Conservation (phyloP, 2,113 vertebrate species). For the Eclectus roratus region DNA sequence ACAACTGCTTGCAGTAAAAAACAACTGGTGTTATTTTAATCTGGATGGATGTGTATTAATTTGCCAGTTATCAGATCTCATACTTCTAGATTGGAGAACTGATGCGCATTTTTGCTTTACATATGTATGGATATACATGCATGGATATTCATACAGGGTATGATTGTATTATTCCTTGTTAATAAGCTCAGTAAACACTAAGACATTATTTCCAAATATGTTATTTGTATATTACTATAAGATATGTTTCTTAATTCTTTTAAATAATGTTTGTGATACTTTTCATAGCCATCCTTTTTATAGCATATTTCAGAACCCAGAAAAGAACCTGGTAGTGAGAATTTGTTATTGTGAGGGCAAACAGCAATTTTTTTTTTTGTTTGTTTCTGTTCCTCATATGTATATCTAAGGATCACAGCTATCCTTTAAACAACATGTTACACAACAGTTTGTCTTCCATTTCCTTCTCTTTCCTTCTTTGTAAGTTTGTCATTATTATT, state of each 20-base stretch:
- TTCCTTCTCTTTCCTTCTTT: not conserved
- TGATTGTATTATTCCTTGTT: not conserved
- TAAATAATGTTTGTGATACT: not conserved
- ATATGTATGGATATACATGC: not conserved
- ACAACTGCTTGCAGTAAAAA: not conserved
- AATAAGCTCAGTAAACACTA: not conserved
- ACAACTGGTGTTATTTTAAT: not conserved
- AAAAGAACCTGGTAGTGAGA: not conserved
- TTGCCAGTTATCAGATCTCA: not conserved
- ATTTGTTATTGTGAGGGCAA: not conserved
- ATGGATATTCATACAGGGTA: fast-evolving
- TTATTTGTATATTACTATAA: not conserved
- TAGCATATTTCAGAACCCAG: not conserved
- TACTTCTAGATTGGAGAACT: not conserved
- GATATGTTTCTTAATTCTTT: not conserved
- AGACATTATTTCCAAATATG: not conserved
- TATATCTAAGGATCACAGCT: not conserved
- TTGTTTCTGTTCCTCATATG: not conserved
- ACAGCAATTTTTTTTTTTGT: not conserved
- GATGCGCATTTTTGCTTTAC: not conserved
- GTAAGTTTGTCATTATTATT: not conserved
- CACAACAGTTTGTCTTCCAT: not conserved
- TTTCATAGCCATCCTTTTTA: not conserved
- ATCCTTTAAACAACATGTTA: not conserved
- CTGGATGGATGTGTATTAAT: not conserved